These are phyloP conservation scores for Botia almorhae DNA, from an alignment of 2,797 vertebrate genomes.

Conservation along the genomic window DNA sequence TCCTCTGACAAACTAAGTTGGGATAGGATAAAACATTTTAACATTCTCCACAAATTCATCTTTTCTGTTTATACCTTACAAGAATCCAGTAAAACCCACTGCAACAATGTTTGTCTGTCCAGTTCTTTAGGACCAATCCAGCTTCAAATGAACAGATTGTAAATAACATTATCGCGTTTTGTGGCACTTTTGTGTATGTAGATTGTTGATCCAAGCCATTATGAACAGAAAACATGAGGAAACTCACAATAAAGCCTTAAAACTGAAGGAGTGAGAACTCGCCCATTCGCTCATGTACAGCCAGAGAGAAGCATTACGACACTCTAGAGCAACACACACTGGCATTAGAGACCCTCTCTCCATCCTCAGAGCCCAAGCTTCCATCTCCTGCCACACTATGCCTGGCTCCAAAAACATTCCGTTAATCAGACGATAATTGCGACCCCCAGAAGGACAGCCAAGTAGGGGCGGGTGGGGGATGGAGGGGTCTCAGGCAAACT, in stretches of 20 bases:
- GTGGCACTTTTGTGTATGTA: background rate
- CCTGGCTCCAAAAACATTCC: constrained; percentile 58
- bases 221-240: constrained; percentile 13
- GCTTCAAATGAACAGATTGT: constrained; percentile 33
- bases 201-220: background rate
- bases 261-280: constrained; percentile 2
- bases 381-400: constrained; percentile 40
- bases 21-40: too few relatives aligned
- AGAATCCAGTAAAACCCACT: background rate
- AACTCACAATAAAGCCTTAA: constrained; percentile 15
- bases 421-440: constrained; percentile 65
- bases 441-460: constrained; percentile 59
- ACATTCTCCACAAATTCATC: background rate
- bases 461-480: constrained; percentile 47
- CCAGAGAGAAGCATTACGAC: constrained; percentile 23
- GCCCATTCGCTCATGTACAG: background rate
- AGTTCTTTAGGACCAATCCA: constrained; percentile 2
- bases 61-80: background rate
- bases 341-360: constrained; percentile 39
- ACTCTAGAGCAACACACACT: constrained; percentile 38
- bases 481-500: constrained; percentile 71
- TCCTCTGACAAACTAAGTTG: too few relatives aligned
- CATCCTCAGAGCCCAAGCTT: constrained; percentile 45
- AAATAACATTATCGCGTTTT: constrained; percentile 37
- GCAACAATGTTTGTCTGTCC: constrained; percentile 10